Percentiles rank a stretch among this genome's conserved stretches.
Evolutionary conservation across 2,797 vertebrate species (phyloP).

Genomic region (Etheostoma nigrum): DNA sequence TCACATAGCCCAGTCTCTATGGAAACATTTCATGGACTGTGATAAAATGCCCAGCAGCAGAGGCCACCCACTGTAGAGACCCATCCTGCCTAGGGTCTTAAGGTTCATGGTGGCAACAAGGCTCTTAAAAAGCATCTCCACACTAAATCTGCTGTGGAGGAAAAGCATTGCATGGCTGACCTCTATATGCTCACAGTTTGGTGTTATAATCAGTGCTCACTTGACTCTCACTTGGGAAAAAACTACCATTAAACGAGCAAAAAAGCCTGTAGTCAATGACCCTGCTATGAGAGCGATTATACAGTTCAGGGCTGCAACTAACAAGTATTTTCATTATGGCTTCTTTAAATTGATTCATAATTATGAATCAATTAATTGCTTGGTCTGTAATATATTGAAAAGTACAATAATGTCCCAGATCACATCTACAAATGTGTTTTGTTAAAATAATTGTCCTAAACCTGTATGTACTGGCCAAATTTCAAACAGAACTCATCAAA

Average conservation of each 20-base stretch:
- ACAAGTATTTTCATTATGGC: neutral
- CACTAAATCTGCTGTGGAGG: slow-evolving; percentile 40
- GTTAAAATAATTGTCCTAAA: neutral
- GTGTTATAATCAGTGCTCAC: slow-evolving; percentile 16
- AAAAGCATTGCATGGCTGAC: slow-evolving; percentile 28
- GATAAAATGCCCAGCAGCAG: slow-evolving; percentile 53
- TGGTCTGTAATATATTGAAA: neutral
- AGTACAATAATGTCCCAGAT: neutral
- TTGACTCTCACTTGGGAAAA: neutral
- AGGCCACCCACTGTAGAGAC: slow-evolving; percentile 38
- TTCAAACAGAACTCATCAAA: neutral
- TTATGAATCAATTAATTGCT: neutral
- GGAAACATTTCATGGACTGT: slow-evolving; percentile 55
- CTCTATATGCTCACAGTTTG: slow-evolving; percentile 11
- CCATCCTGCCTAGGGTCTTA: slow-evolving; percentile 41
- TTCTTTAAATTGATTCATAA: neutral
- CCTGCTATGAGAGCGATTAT: neutral
- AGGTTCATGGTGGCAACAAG: slow-evolving; percentile 44
- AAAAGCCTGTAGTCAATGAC: neutral
- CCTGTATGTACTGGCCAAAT: neutral
- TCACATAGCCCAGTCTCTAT: slow-evolving; percentile 27
- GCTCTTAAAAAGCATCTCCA: slow-evolving; percentile 33
- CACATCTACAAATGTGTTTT: neutral
- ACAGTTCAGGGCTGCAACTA: neutral
- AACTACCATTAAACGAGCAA: neutral